Evolutionary conservation across 1,140 invertebrate genomes (phyloP), one percentile per base, ranked within the genome.

Genomic region (Listronotus bonariensis): DNA sequence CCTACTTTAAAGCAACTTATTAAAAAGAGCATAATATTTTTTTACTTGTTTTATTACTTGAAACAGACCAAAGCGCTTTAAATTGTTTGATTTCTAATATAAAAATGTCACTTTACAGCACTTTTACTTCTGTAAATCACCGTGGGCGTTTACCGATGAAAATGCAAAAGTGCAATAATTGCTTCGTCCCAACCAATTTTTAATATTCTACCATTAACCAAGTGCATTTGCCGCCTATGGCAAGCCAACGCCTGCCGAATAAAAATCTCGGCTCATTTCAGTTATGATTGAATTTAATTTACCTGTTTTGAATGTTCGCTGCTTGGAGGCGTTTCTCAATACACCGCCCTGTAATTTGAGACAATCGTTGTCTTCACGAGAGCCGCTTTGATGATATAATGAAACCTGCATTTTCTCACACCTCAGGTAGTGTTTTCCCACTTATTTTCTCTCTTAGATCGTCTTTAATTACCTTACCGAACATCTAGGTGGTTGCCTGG

Each of bases 201-300:
- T 60, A 48, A 12, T 8, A 51, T 60, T 60, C 49, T 46, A 17
- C 51, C 57, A 60, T 48, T 59, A 48, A 59, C 20, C 32, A 54
- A 62, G 48, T 42, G 48, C 31, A 49, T 55, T 54, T 20, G 60
- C 52, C 49, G 49, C 60, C 51, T 43, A 32, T 15, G 38, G 36
- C 43, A 15, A 41, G 36, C 40, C 17, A 42, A 40, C 58, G 48
- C 58, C 43, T 45, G 45, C 46, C 42, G 46, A 49, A 41, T 52
- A 52, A 51, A 61, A 61, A 41, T 12, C 60, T 56, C 42, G 53
- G 45, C 68, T 56, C 60, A 63, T 71, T 69, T 65, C 68, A 71
- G 71, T 71, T 74, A 68, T 74, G 74, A 73, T 77, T 69, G 76
- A 77, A 76, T 76, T 77, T 76, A 77, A 78, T 76, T 77, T 76